Evolutionary conservation across 2,113 vertebrate species (phyloP).

Genomic region (Scomber japonicus): DNA sequence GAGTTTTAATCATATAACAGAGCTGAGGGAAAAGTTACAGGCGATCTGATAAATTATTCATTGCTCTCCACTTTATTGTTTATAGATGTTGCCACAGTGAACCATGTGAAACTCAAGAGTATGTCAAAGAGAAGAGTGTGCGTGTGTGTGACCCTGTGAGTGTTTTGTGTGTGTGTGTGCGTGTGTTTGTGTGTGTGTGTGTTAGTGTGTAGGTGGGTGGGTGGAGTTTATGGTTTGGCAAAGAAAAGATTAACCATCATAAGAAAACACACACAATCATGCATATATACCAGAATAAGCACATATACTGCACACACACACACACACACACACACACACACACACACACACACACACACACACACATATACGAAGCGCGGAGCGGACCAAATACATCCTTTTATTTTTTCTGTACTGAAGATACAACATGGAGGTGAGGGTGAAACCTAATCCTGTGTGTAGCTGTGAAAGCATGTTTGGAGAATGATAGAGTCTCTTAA

Average conservation of each 20-base stretch:
- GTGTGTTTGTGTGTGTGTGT: slow-evolving; percentile 18
- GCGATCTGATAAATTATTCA: slow-evolving; percentile 43
- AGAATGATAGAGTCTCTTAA: slow-evolving; percentile 57
- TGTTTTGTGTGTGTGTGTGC: neutral
- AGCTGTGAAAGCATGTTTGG: slow-evolving; percentile 66
- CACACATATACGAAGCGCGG: slow-evolving; percentile 13
- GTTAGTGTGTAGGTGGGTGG: slow-evolving; percentile 1
- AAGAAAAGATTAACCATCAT: slow-evolving; percentile 43
- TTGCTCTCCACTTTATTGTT: slow-evolving; percentile 47
- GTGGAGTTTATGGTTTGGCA: slow-evolving; percentile 35
- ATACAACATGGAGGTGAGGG: slow-evolving; percentile 43
- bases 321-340: slow-evolving; percentile 16
- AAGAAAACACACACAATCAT: slow-evolving; percentile 32
- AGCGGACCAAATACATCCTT: slow-evolving; percentile 31
- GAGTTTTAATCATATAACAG: slow-evolving; percentile 31
- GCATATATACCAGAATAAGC: slow-evolving; percentile 13
- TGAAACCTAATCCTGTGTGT: slow-evolving; percentile 54
- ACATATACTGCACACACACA: slow-evolving; percentile 1
- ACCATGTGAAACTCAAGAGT: neutral
- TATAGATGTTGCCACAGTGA: slow-evolving; percentile 30
- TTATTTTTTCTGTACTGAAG: slow-evolving; percentile 35
- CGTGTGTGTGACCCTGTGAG: neutral
- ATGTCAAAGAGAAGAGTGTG: slow-evolving; percentile 6
- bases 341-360: slow-evolving; percentile 14
- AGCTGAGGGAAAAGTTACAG: slow-evolving; percentile 15